These are phyloP conservation scores for Zygaena filipendulae DNA, from an alignment of 2,888 invertebrate species.

Conservation along the genomic window DNA sequence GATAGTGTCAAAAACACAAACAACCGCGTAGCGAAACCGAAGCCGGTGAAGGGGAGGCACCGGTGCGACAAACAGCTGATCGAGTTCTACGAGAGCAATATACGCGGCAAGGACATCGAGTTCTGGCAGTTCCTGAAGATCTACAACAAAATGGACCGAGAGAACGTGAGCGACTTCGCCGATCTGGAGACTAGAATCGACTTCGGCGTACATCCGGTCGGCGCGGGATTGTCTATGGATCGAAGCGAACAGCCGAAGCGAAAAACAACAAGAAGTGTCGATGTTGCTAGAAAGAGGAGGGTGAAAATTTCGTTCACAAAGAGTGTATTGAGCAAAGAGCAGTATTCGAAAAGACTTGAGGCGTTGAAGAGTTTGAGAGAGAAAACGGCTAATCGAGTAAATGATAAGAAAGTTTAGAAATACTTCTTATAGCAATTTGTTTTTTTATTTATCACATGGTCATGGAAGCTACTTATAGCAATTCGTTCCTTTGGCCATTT, in stretches of 20 bases:
- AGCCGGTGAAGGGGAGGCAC: conserved; percentile 39
- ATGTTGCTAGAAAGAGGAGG: too few relatives aligned
- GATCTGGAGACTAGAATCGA: conserved; percentile 33
- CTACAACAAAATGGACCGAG: conserved; percentile 41
- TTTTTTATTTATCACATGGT: too few relatives aligned
- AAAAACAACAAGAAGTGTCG: conserved; percentile 4
- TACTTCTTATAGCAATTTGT: too few relatives aligned
- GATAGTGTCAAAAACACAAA: conserved; percentile 2
- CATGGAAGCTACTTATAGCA: too few relatives aligned
- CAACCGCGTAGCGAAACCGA: conserved; percentile 30
- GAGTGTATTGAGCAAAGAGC: too few relatives aligned
- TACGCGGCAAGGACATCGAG: conserved; percentile 43
- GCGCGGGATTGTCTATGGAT: too few relatives aligned
- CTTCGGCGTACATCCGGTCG: conserved; percentile 34
- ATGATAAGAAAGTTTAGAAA: too few relatives aligned
- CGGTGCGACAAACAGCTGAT: conserved; percentile 41
- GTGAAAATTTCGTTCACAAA: too few relatives aligned
- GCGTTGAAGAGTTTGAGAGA: too few relatives aligned
- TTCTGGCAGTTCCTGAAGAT: conserved; percentile 57
- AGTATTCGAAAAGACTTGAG: too few relatives aligned
- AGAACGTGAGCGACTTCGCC: conserved; percentile 37
- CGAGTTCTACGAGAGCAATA: conserved; percentile 41
- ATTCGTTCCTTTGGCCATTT: too few relatives aligned
- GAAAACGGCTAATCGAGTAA: too few relatives aligned
- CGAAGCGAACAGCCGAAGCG: conserved; percentile 1